Conservation (phyloP, 2,797 vertebrate species). For the Manis pentadactyla region DNA sequence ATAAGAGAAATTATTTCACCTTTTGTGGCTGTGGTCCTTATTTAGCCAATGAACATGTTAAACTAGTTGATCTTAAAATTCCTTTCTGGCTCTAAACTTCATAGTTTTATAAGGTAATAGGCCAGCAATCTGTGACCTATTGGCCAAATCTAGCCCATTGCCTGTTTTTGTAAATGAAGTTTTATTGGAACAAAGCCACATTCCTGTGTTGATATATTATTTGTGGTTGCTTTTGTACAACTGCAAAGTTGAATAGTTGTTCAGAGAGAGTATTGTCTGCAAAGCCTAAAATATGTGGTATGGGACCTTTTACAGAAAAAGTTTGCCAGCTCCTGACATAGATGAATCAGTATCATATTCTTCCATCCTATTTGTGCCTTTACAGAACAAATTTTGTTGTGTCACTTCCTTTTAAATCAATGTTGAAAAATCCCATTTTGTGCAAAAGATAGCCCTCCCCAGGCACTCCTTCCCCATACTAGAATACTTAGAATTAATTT, state of each 20-base stretch:
- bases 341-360: background rate
- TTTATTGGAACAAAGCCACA: background rate
- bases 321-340: background rate
- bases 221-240: background rate
- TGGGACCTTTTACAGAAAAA: background rate
- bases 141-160: background rate
- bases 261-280: background rate
- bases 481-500: conserved; percentile 44
- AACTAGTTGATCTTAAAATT: background rate
- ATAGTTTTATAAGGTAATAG: background rate
- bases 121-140: background rate
- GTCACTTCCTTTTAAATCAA: background rate
- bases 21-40: background rate
- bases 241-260: background rate
- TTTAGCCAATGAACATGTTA: conserved; percentile 45
- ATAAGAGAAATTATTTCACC: background rate
- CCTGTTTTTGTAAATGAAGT: background rate
- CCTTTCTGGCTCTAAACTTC: background rate
- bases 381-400: conserved; percentile 24
- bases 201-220: background rate
- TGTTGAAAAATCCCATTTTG: conserved; percentile 33
- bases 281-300: background rate
- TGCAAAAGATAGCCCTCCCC: background rate
- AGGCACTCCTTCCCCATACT: background rate
- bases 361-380: background rate